phyloP scores from a whole-genome alignment of 2,797 vertebrate genomes.

The Dendrocincla tyrannina region DNA sequence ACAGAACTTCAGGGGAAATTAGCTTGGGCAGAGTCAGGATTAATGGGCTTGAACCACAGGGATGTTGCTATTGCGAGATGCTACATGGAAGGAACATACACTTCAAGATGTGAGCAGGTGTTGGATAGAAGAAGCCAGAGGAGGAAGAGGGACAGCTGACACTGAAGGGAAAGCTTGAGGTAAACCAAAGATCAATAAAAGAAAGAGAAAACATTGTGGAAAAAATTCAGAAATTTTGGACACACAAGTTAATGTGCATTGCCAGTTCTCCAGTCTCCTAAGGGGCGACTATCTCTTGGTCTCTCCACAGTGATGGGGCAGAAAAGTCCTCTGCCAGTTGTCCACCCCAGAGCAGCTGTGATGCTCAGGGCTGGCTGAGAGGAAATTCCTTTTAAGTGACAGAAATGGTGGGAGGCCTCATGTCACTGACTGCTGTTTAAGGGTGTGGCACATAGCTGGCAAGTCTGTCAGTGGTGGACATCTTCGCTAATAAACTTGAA shows the following conservation, averaged over 20 bases:
- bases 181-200: not conserved
- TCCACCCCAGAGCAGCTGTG: not conserved
- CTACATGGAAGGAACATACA: accelerated
- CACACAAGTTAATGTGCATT: accelerated
- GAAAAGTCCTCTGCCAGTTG: not conserved
- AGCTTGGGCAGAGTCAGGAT: not conserved
- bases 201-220: not conserved
- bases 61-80: not conserved
- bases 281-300: not conserved
- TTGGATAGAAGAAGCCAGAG: not conserved
- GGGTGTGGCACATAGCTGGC: accelerated
- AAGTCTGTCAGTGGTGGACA: not conserved
- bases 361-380: not conserved
- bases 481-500: not conserved
- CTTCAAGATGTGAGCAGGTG: not conserved
- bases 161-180: not conserved
- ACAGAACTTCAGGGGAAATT: not conserved
- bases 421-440: not conserved
- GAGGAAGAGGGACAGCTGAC: not conserved
- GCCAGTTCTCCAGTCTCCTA: not conserved
- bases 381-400: not conserved
- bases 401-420: not conserved
- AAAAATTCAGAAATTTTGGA: not conserved
- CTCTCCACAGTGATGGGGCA: not conserved
- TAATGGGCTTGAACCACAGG: not conserved